Base-by-base conservation (phyloP, 2,113 vertebrate species). In the Pao palembangensis region DNA sequence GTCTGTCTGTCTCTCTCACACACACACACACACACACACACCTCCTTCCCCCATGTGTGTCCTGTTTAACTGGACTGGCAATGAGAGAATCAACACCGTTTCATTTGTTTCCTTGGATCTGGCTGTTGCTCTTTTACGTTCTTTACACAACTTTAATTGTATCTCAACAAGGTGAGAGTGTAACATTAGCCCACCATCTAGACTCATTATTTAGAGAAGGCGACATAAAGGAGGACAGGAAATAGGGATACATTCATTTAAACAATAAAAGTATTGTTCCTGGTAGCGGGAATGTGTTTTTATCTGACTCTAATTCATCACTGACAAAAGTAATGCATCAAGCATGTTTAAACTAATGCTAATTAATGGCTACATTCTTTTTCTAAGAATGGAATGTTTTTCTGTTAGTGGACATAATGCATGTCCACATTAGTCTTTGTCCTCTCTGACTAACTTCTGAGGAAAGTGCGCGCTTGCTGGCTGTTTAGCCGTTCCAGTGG, bases 351-450 rank as follows among this genome's bases (percentile, higher is more conserved):
- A 20, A 63, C 13, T 41, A 15, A 20, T 43, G 53, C 34, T 61
- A 73, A 58, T 38, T 61, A 10, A 25, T 47, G 34, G 16, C 67
- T 72, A 8, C 10, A 70, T 67, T n/a, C n/a, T n/a, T 73, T 52
- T 58, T 21, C 46, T 44, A 63, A 50, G 58, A 61, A 66, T 47
- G 23, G 71, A 12, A 52, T 13, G 49, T 69, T 63, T 70, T 76
- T 54, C 58, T 71, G 53, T 60, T 56, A 49, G 50, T 58, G 51
- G 59, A 79, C 69, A 74, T 75, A 76, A 81, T 72, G 21, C 49
- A 57, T 74, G 81, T 84, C 77, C 84, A 75, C 78, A 79, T 81
- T 75, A 75, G 74, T 70, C 78, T 83, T 87, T 83, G 81, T 85
- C 71, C 70, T 55, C 38, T 55, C 64, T 84, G 76, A 88, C 74